Percentiles rank a stretch among this genome's conserved stretches.
Conservation (phyloP, 64 coral and sea anemone genomes). For the Catalaphyllia jardinei region DNA sequence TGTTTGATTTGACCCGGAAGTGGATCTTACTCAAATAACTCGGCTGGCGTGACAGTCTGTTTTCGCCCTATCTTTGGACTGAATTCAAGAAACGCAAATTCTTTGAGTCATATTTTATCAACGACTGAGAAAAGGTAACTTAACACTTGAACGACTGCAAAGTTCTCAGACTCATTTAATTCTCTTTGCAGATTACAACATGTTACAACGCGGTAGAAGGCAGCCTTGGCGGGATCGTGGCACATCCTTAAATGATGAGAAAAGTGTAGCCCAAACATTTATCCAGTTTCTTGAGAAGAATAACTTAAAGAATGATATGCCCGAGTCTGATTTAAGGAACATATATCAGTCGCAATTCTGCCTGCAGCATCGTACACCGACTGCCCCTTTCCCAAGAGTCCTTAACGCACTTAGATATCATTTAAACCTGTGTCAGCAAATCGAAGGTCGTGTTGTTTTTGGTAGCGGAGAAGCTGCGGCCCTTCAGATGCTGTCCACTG, state of each 20-base stretch:
- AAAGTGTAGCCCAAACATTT: constrained; percentile 33
- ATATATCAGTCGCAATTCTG: constrained; percentile 42
- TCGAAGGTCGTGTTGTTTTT: constrained; percentile 33
- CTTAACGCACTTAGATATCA: constrained; percentile 60
- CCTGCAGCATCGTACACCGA: neutral
- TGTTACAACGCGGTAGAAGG: too few species aligned
- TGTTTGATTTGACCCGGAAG: too few species aligned
- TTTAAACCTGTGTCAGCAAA: constrained; percentile 45
- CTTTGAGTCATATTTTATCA: too few species aligned
- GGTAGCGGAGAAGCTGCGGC: constrained; percentile 65
- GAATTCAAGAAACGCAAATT: too few species aligned
- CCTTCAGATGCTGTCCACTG: constrained; percentile 23
- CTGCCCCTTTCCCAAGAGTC: constrained; percentile 10
- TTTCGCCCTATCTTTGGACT: too few species aligned
- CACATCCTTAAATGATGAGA: neutral
- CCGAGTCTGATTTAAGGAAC: neutral
- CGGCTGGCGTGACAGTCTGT: too few species aligned
- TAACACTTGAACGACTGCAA: too few species aligned
- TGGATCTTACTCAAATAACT: too few species aligned
- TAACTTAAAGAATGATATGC: constrained; percentile 29
- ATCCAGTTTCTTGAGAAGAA: constrained; percentile 32
- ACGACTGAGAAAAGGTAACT: too few species aligned
- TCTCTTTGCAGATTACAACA: too few species aligned
- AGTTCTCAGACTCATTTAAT: too few species aligned
- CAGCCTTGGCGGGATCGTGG: neutral